Base-by-base conservation (phyloP, 2,888 invertebrate species). In the Trissolcus japonicus region DNA sequence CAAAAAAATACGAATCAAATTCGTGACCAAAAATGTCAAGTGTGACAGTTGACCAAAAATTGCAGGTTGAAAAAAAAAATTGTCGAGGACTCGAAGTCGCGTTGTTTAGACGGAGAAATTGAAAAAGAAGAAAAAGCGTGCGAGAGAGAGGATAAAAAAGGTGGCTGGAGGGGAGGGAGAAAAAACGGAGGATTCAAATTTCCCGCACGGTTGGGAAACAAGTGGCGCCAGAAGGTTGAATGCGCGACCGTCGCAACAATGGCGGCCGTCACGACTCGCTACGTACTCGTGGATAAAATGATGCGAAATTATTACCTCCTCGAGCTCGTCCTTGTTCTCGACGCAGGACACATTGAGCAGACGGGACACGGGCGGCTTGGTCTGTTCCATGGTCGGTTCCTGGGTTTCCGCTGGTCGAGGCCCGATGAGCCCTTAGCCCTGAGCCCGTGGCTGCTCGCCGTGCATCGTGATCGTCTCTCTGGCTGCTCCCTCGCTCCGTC, bases 251-350 rank as follows among this genome's bases (percentile, higher is more conserved):
- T 90, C 90, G 90, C 89, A 89, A 90, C 90, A 90, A 90, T 87
- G 87, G 87, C 87, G 84, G 86, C 84, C 82, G 84, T 86, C 83
- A 83, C 82, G 57, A 86, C 85, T 83, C 82, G 83, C 86, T 86
- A 86, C 85, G 85, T 85, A 86, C 84, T 81, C 84, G 85, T 84
- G 81, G 84, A 85, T 84, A 85, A 84, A 87, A 86, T 76, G 86
- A 86, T 85, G n/a, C 84, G 84, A 85, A 83, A 83, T 88, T 88
- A 89, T 92, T 94, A 96, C 96, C 95, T 96, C 96, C 90, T 96
- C 96, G 90, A 94, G 92, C 90, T 96, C 96, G 92, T 96, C 96
- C 93, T 94, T 95, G 91, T 93, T 94, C 92, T 96, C 96, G 90
- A 96, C 94, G 88, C 93, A 92, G 89, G 94, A 93, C 90, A 94